Conservation (phyloP, 2,888 invertebrate genomes). For the Scelioninae gen. 2 region DNA sequence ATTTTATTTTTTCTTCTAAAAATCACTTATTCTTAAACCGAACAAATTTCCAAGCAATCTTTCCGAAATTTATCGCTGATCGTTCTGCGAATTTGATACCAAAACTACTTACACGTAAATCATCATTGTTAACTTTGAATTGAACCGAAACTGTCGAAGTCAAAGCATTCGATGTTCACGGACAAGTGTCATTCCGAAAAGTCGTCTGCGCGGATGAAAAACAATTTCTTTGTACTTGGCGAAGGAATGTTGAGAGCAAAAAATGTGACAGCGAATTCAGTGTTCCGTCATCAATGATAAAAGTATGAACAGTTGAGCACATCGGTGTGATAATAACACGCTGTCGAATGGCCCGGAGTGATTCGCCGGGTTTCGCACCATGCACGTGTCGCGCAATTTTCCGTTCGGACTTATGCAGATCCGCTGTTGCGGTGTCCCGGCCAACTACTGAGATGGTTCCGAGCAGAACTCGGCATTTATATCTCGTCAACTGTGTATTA, state of each 20-base stretch:
- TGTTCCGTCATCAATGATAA: conserved; percentile 29
- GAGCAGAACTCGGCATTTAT: conserved; percentile 57
- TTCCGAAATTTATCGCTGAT: too few relatives aligned
- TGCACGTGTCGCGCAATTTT: conserved; percentile 56
- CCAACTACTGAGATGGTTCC: conserved; percentile 53
- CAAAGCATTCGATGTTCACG: conserved; percentile 15
- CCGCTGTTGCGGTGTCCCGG: conserved; percentile 46
- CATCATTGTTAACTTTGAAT: too few relatives aligned
- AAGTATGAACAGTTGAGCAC: conserved; percentile 40
- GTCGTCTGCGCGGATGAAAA: conserved; percentile 8
- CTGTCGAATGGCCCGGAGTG: conserved; percentile 43
- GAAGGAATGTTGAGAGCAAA: conserved; percentile 18
- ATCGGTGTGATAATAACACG: conserved; percentile 49
- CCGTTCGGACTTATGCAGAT: conserved; percentile 54
- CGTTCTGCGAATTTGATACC: too few relatives aligned
- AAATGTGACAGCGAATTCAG: conserved; percentile 15
- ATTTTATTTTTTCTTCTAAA: too few relatives aligned
- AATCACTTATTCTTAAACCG: too few relatives aligned
- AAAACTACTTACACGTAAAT: too few relatives aligned
- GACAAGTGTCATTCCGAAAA: background rate
- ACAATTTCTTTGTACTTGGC: conserved; percentile 6
- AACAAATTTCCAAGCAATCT: too few relatives aligned
- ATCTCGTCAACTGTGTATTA: conserved; percentile 44
- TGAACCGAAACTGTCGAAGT: too few relatives aligned
- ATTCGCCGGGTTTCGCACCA: conserved; percentile 46